Conservation (phyloP, 2,113 vertebrate genomes). For the Burhinus oedicnemus region DNA sequence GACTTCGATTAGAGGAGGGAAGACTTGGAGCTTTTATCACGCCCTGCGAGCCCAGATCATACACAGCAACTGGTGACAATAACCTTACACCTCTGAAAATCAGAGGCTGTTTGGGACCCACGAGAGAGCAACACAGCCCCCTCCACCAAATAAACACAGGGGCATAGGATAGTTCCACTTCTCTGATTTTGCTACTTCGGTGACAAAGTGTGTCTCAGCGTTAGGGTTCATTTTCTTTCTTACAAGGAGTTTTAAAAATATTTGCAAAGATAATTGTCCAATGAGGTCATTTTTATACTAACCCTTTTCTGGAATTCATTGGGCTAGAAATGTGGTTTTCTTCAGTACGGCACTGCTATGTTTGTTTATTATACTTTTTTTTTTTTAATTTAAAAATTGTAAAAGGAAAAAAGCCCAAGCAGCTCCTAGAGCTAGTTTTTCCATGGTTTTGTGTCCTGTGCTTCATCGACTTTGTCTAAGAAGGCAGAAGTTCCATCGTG, state of each 20-base stretch:
- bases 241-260: neutral
- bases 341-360: neutral
- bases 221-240: neutral
- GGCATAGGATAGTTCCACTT: neutral
- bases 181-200: neutral
- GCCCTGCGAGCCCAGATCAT: neutral
- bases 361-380: neutral
- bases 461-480: neutral
- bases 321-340: neutral
- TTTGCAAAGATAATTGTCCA: neutral
- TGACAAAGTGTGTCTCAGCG: neutral
- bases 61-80: neutral
- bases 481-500: neutral
- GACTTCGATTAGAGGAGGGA: neutral
- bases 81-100: neutral
- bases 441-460: neutral
- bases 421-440: neutral
- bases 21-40: neutral
- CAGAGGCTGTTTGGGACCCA: neutral
- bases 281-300: neutral
- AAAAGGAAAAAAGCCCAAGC: neutral
- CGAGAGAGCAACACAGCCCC: neutral
- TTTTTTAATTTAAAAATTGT: neutral
- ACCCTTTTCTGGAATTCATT: neutral
- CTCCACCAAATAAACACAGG: neutral